Evolutionary conservation across 2,797 vertebrate species (phyloP).

Genomic region (Siniperca scherzeri): DNA sequence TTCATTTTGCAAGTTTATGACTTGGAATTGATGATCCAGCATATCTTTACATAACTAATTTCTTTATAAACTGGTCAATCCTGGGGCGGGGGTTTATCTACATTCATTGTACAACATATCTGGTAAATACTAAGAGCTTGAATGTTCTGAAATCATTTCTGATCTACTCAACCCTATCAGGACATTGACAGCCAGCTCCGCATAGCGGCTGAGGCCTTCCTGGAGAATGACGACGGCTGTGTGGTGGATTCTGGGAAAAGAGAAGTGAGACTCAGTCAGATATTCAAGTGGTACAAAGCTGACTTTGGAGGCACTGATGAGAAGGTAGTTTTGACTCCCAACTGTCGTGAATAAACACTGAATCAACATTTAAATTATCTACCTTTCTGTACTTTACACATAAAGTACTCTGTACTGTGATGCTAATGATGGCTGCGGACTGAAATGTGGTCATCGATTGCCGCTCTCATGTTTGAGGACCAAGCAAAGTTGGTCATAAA

Average conservation of each 20-base stretch:
- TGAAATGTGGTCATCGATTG: not conserved
- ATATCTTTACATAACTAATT: not conserved
- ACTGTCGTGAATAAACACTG: not conserved
- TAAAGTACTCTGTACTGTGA: not conserved
- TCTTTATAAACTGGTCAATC: not conserved
- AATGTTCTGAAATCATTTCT: constrained; percentile 4
- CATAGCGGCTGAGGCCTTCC: constrained; percentile 85
- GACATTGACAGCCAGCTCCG: constrained; percentile 86
- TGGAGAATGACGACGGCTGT: constrained; percentile 85
- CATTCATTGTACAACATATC: not conserved
- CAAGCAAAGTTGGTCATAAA: not conserved
- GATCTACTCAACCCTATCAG: constrained; percentile 56
- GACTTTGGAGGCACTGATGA: constrained; percentile 89
- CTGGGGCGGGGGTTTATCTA: not conserved
- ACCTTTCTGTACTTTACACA: not conserved
- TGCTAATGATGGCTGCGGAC: not conserved
- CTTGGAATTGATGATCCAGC: not conserved
- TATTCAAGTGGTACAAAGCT: constrained; percentile 89
- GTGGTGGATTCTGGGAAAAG: constrained; percentile 81
- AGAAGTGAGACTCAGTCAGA: constrained; percentile 87
- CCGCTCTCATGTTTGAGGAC: not conserved
- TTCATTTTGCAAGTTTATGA: not conserved
- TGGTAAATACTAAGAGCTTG: not conserved
- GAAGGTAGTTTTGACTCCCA: constrained; percentile 74
- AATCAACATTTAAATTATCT: not conserved